These are phyloP conservation scores for Hiodon tergisus DNA, from an alignment of 2,113 vertebrate species.

Conservation along the genomic window DNA sequence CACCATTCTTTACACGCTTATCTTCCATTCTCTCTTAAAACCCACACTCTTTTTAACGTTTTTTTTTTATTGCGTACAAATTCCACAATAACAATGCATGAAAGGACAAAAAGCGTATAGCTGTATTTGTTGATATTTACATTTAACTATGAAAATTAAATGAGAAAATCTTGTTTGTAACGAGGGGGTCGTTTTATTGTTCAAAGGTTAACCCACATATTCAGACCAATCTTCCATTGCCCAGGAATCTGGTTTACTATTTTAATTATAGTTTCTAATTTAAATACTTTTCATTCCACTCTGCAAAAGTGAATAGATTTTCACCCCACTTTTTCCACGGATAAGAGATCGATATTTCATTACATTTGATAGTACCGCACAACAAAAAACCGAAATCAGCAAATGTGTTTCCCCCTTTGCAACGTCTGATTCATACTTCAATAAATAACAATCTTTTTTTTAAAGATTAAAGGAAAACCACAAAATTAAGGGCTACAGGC, in stretches of 20 bases:
- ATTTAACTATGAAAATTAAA: constrained; percentile 57
- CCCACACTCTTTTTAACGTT: constrained; percentile 50
- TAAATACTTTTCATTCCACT: background rate
- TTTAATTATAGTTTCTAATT: background rate
- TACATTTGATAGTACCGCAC: background rate
- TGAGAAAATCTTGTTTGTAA: background rate
- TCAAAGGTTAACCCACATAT: background rate
- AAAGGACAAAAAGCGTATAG: constrained; percentile 63
- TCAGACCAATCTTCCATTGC: background rate
- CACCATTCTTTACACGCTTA: too few species aligned
- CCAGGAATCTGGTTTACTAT: background rate
- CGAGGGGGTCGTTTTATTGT: too few species aligned
- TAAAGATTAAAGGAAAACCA: background rate
- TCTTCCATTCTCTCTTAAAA: too few species aligned
- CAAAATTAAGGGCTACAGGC: background rate
- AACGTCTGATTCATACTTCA: background rate
- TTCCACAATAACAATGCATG: constrained; percentile 78
- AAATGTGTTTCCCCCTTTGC: background rate
- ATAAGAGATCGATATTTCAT: background rate
- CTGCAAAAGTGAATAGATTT: background rate
- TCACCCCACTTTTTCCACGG: background rate
- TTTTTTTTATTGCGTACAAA: constrained; percentile 85
- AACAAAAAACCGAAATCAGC: background rate
- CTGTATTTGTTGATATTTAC: constrained; percentile 66
- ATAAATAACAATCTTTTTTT: background rate